A percentile compares a stretch with the other conserved stretches of the same genome.
phyloP scores from a whole-genome alignment of 2,797 vertebrate species.

The Loris lydekkerianus region DNA sequence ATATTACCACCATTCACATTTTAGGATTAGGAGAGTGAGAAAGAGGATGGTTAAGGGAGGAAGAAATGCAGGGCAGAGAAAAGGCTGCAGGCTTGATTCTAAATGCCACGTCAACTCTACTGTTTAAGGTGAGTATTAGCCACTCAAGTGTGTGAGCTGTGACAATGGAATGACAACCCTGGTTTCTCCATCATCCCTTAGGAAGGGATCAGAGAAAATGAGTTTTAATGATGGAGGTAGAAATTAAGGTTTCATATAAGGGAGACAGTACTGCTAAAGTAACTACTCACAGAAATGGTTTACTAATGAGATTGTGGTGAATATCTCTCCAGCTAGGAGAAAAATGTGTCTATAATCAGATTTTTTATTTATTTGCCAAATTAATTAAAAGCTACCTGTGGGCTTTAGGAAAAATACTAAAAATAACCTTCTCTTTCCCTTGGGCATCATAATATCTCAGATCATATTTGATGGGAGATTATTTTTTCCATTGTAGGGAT shows the following conservation, averaged over 20 bases:
- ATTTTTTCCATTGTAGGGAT: constrained; percentile 58
- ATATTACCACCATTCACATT: constrained; percentile 5
- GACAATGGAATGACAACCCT: not conserved
- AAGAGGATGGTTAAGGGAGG: not conserved
- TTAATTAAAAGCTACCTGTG: constrained; percentile 70
- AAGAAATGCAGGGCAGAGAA: not conserved
- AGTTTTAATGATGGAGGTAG: constrained; percentile 2
- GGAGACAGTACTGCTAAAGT: not conserved
- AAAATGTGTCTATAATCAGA: constrained; percentile 30
- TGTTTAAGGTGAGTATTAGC: not conserved
- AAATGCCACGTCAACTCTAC: not conserved
- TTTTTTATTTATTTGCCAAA: constrained; percentile 56
- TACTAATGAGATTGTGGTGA: constrained; percentile 54
- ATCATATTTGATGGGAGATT: constrained; percentile 56
- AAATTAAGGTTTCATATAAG: constrained; percentile 31
- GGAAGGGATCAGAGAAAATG: not conserved
- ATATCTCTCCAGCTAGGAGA: not conserved
- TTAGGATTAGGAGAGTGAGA: not conserved
- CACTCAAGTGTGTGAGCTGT: not conserved
- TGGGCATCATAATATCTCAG: constrained; percentile 49
- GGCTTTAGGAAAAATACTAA: constrained; percentile 53
- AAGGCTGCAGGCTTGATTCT: not conserved
- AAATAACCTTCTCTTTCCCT: constrained; percentile 66
- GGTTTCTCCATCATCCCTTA: not conserved
- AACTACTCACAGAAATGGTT: not conserved